Base-by-base conservation (phyloP, 2,888 invertebrate genomes). In the Pyrrhia umbra region DNA sequence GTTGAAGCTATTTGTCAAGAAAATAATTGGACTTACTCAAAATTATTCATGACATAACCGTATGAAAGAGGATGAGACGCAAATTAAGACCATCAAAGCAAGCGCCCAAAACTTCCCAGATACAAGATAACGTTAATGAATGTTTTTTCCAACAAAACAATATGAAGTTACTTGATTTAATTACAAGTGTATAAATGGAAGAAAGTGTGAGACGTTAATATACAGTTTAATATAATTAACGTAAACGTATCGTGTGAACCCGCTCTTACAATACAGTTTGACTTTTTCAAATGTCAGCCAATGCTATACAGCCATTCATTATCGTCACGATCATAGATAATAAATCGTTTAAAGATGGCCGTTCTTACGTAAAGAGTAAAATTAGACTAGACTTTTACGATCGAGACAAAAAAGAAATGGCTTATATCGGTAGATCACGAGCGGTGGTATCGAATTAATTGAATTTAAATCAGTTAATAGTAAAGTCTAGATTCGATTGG, bases 131-230 rank as follows among this genome's bases (percentile, higher is more conserved):
- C 58, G 34, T 18, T 68, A 68, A 71, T 67, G 4, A 67, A 60
- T 67, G 56, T 68, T 63, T 54, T n/a, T 30, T 15, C 34, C 21
- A 56, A 49, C 43, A 61, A 75, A 68, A 79, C 70, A 79, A 73
- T 72, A 58, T 63, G 57, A 69, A 68, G 73, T 66, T 68, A 54
- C 42, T 55, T 75, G 56, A 64, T 65, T 67, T 75, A 76, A 79
- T 75, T 79, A 74, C 72, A 43, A 66, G 52, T 63, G 77, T 78
- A 72, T 80, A 78, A 76, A 68, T 81, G 70, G 61, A 82, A 79
- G 86, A 86, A 86, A 85, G 83, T 86, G 85, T 85, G 84, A 75
- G 85, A 86, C 74, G 75, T 54, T 77, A 68, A 68, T 76, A 65
- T 58, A 77, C 74, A 74, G 77, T 67, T 52, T 75, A 69, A 70